Base-by-base conservation (phyloP, 2,888 invertebrate species). In the Lepidochitona cinerea region DNA sequence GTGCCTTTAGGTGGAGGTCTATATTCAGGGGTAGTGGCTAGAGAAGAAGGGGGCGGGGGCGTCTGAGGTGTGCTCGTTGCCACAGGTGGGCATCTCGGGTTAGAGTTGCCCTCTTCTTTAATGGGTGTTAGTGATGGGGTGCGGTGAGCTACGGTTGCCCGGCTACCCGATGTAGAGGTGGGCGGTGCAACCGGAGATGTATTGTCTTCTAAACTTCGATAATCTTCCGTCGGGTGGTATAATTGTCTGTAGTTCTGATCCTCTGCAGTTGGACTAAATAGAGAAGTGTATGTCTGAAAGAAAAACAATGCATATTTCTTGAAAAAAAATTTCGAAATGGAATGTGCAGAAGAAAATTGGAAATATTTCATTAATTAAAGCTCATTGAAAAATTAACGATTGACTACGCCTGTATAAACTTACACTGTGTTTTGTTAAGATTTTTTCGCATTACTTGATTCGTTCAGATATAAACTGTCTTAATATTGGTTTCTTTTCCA, bases 221-320 rank as follows among this genome's bases (percentile, higher is more conserved):
- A 86, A 53, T 82, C 84, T 68, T 85, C 85, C 14, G 72, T 72
- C 0, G 87, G 86, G 41, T 87, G 86, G 75, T 85, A 87, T 33
- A 88, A 75, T 74, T 87, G 88, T 66, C 85, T 71, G 73, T 87
- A 88, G 37, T 83, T 83, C 32, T 83, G 83, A 54, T 86, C 86
- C 49, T 88, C 86, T 23, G 79, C 78, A 35, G 79, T 80, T 9
- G 84, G 76, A 67, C 84, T 85, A 75, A 87, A 88, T 35, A 85
- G 82, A 23, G 88, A 88, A n/a, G 85, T 79, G 72, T 81, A 84
- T 4, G 79, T 84, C 86, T 88, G 83, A 49, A 80, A 81, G 64
- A 53, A 69, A 26, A 23, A 35, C 9, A 12, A 41, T 18, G 41
- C 9, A 41, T 18, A 41, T 9, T 12, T 41, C 18, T n/a, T n/a